Conservation (phyloP, 2,888 invertebrate species). For the Synanthedon tipuliformis region DNA sequence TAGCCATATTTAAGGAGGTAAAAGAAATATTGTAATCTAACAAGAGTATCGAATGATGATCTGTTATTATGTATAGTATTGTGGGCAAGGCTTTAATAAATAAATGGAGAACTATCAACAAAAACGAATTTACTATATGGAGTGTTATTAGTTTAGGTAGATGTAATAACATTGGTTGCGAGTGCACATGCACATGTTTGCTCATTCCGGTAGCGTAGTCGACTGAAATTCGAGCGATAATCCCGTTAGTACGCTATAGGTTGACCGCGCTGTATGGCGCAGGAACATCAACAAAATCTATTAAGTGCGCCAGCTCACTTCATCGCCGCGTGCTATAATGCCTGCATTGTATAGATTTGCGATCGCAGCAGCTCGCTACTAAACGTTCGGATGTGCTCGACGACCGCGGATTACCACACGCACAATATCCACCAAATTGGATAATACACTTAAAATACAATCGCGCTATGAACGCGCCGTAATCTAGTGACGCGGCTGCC, state of each 20-base stretch:
- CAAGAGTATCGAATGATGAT: too few species aligned
- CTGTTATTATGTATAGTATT: too few species aligned
- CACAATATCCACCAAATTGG: slow-evolving; percentile 73
- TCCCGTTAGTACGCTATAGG: slow-evolving; percentile 58
- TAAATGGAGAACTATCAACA: too few species aligned
- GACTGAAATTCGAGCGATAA: slow-evolving; percentile 55
- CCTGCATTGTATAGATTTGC: slow-evolving; percentile 32
- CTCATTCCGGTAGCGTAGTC: slow-evolving; percentile 36
- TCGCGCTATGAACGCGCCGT: slow-evolving; percentile 65
- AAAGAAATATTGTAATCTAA: too few species aligned
- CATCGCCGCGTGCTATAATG: slow-evolving; percentile 52
- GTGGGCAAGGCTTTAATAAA: too few species aligned
- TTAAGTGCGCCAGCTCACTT: slow-evolving; percentile 61
- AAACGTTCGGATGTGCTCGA: slow-evolving; percentile 45
- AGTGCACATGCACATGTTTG: slow-evolving; percentile 24
- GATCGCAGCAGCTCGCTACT: slow-evolving; percentile 37
- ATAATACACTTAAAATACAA: slow-evolving; percentile 77
- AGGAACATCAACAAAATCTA: slow-evolving; percentile 63
- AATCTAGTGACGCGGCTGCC: slow-evolving; percentile 66
- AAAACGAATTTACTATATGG: slow-evolving; percentile 1
- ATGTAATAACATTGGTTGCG: slow-evolving; percentile 3
- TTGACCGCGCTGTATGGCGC: slow-evolving; percentile 45
- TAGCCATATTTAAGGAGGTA: too few species aligned
- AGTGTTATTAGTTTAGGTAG: slow-evolving; percentile 6
- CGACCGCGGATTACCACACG: slow-evolving; percentile 63